Evolutionary conservation across 2,888 invertebrate genomes (phyloP).

Genomic region (Lycocerus yunnanus): DNA sequence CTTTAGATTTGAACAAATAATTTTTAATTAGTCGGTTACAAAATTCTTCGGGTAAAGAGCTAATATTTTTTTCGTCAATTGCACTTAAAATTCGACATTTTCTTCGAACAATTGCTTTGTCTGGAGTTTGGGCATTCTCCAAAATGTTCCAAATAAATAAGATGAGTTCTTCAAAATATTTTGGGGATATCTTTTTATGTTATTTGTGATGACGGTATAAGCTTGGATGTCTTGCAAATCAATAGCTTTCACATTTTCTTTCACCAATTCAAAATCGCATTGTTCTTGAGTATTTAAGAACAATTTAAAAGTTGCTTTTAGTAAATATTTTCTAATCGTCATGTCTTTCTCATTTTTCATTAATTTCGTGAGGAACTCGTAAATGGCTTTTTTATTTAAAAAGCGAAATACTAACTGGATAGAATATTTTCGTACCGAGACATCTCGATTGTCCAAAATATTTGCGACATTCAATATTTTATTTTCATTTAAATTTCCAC

Average conservation of each 20-base stretch:
- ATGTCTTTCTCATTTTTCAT: conserved; percentile 9
- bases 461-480: background rate
- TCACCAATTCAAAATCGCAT: conserved; percentile 9
- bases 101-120: background rate
- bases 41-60: background rate
- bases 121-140: background rate
- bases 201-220: background rate
- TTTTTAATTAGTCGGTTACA: conserved; percentile 1
- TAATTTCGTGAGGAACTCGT: background rate
- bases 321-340: conserved; percentile 4
- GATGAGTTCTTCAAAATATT: background rate
- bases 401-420: conserved; percentile 10
- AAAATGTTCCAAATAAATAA: background rate
- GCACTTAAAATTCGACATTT: background rate
- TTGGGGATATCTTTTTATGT: background rate
- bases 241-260: conserved; percentile 1
- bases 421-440: conserved; percentile 23
- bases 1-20: background rate
- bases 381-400: background rate
- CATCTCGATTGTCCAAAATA: conserved; percentile 4
- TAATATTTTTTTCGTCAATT: background rate
- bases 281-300: conserved; percentile 16
- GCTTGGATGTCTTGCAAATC: conserved; percentile 8
- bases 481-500: conserved; percentile 11
- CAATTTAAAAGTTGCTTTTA: conserved; percentile 10